Conservation (phyloP, 53 echinoderm and acorn worm species). For the Hippasteria phrygiana region DNA sequence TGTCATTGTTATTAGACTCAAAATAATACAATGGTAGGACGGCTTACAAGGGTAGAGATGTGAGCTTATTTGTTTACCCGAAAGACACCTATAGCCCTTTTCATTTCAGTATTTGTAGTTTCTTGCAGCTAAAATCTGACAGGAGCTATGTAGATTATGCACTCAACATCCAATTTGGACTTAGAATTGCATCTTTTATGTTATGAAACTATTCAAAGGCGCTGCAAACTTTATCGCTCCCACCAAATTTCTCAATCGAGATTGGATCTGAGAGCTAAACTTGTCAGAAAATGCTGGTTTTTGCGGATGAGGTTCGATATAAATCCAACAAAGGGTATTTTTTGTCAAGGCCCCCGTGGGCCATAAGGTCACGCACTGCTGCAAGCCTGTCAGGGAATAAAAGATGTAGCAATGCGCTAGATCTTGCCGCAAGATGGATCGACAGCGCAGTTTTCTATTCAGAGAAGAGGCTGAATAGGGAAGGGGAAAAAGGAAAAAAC, state of each 20-base stretch:
- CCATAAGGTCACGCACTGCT: constrained; percentile 23
- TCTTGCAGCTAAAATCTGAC: too few species aligned
- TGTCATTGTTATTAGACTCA: too few species aligned
- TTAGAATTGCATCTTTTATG: background rate
- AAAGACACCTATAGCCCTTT: too few species aligned
- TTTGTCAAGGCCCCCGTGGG: background rate
- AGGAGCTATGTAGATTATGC: too few species aligned
- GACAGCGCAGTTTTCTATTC: background rate
- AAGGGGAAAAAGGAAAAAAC: background rate
- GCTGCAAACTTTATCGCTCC: background rate
- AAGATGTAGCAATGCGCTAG: constrained; percentile 24
- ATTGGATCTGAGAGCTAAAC: background rate
- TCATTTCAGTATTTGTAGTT: too few species aligned
- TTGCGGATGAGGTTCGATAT: background rate
- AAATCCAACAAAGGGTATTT: background rate
- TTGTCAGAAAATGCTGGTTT: background rate
- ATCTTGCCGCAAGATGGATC: constrained; percentile 62
- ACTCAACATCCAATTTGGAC: background rate
- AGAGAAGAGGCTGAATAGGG: background rate
- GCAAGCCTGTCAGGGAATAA: constrained; percentile 7
- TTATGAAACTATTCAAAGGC: background rate
- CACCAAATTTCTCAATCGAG: background rate
- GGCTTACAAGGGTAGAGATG: too few species aligned
- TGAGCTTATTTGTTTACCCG: too few species aligned
- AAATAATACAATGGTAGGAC: too few species aligned